Percentiles rank a stretch among this genome's conserved stretches.
Evolutionary conservation across 1,140 invertebrate species (phyloP).

Genomic region (Periplaneta americana): DNA sequence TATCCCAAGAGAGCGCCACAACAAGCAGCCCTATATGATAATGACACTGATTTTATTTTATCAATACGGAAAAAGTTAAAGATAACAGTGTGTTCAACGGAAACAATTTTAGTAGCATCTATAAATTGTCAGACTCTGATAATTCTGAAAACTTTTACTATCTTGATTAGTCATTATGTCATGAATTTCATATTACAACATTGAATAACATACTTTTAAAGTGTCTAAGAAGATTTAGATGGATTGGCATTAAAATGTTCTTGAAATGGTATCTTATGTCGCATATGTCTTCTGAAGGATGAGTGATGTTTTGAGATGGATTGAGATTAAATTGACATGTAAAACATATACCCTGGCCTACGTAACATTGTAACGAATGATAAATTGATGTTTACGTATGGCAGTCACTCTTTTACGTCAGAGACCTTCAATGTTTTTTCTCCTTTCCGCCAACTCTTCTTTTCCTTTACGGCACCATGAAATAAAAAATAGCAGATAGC

Average conservation of each 20-base stretch:
- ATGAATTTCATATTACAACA: neutral
- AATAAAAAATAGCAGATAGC: neutral
- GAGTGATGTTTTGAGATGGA: neutral
- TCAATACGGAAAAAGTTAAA: too few species aligned
- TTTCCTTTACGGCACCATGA: neutral
- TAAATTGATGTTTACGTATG: neutral
- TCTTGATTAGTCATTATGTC: neutral
- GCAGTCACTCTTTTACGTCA: neutral
- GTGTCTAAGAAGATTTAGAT: neutral
- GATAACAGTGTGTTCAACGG: too few species aligned
- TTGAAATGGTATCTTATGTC: neutral
- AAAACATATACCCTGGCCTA: neutral
- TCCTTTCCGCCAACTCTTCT: too few species aligned
- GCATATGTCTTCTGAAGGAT: neutral
- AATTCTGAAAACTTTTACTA: too few species aligned
- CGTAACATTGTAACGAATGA: neutral
- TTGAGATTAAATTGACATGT: neutral
- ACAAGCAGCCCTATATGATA: too few species aligned
- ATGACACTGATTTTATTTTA: too few species aligned
- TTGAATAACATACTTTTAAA: neutral
- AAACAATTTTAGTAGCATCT: too few species aligned
- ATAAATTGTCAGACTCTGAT: too few species aligned
- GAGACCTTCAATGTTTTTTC: neutral
- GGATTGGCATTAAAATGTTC: neutral
- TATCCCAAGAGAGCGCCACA: too few species aligned